Evolutionary conservation across 2,888 invertebrate species (phyloP).

Genomic region (Ochlodes sylvanus): DNA sequence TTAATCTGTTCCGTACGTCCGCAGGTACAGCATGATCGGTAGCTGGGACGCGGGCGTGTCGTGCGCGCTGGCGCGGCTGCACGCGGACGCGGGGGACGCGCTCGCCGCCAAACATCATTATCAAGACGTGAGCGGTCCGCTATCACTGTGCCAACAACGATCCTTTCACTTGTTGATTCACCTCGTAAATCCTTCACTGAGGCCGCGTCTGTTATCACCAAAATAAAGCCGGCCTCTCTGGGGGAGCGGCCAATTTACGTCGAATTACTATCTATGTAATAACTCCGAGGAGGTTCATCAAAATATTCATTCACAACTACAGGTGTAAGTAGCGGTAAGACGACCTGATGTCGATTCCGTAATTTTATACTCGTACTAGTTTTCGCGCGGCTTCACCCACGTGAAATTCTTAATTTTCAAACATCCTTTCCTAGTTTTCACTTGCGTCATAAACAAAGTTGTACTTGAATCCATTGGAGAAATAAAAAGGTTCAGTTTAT

Average conservation of each 20-base stretch:
- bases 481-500: no score
- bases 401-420: no score
- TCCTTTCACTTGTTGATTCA: not conserved
- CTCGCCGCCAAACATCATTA: slow-evolving; percentile 79
- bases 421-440: no score
- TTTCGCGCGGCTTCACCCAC: no score
- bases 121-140: slow-evolving; percentile 76
- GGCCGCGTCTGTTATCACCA: not conserved
- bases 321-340: no score
- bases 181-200: not conserved
- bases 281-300: no score
- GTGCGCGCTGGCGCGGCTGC: slow-evolving; percentile 95
- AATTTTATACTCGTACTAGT: no score
- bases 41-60: slow-evolving; percentile 93
- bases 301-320: no score
- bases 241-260: not conserved
- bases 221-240: not conserved
- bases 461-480: no score
- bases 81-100: slow-evolving; percentile 95
- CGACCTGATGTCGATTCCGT: no score
- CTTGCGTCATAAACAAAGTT: no score
- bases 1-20: not conserved
- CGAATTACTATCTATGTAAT: no score
- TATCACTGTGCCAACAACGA: slow-evolving; percentile 2
- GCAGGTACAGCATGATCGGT: slow-evolving; percentile 86